A percentile compares a stretch with the other conserved stretches of the same genome.
Conservation (phyloP, 2,797 vertebrate genomes). For the Pantherophis alleghaniensis region DNA sequence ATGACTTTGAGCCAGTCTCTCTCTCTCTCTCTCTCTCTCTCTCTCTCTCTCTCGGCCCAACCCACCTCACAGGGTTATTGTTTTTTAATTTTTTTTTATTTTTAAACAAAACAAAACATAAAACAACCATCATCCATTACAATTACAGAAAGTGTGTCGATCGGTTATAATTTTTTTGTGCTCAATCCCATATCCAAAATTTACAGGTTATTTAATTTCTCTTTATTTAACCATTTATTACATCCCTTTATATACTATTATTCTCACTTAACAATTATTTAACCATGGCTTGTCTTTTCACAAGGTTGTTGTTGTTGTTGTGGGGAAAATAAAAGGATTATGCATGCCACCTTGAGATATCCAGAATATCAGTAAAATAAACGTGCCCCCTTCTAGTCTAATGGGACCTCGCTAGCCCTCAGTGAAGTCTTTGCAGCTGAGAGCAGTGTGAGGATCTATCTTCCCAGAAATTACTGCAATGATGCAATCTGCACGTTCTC, state of each 20-base stretch:
- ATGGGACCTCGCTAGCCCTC: background rate
- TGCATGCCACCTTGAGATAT: background rate
- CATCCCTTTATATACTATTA: too few relatives aligned
- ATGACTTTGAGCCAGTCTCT: background rate
- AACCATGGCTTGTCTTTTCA: background rate
- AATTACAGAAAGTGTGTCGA: too few relatives aligned
- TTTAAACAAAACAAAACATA: too few relatives aligned
- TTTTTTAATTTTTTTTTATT: background rate
- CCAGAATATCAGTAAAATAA: background rate
- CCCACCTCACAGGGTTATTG: background rate
- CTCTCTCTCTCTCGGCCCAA: background rate
- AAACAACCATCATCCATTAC: too few relatives aligned
- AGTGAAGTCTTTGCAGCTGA: background rate
- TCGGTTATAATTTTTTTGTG: too few relatives aligned
- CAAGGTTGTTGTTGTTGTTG: background rate
- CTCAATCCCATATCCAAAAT: too few relatives aligned
- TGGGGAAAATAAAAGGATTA: background rate
- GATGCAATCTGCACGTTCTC: background rate
- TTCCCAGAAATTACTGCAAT: background rate
- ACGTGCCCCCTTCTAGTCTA: background rate
- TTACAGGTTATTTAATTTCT: too few relatives aligned
- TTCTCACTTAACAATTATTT: too few relatives aligned
- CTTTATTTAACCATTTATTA: too few relatives aligned
- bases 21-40: background rate
- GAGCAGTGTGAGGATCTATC: background rate